Evolutionary conservation across 2,888 invertebrate genomes (phyloP).

Genomic region (Caenorhabditis sinica): DNA sequence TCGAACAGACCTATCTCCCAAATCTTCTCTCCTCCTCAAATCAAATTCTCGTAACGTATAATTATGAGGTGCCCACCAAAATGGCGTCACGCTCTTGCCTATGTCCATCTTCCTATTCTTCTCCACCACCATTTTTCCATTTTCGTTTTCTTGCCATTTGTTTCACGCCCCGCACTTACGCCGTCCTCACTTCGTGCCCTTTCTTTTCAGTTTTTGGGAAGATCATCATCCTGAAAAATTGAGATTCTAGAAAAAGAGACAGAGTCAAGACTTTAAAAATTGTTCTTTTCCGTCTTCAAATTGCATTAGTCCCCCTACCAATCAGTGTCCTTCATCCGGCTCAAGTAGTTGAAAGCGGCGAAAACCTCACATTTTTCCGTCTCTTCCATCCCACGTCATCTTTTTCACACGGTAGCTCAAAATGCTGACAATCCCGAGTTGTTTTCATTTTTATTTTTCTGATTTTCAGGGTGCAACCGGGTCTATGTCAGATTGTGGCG

Average conservation of each 20-base stretch:
- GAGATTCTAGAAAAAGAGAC: not conserved
- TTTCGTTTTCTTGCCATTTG: slow-evolving; percentile 14
- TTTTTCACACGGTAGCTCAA: slow-evolving; percentile 16
- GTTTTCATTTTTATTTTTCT: not conserved
- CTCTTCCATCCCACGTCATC: slow-evolving; percentile 8
- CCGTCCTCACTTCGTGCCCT: not conserved
- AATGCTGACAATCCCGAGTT: not conserved
- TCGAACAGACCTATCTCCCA: not conserved
- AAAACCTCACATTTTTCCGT: not conserved
- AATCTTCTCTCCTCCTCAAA: slow-evolving; percentile 29
- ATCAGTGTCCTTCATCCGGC: slow-evolving; percentile 16
- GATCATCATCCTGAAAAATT: not conserved
- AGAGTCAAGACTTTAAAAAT: not conserved
- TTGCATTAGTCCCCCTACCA: slow-evolving; percentile 1
- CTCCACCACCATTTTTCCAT: slow-evolving; percentile 24
- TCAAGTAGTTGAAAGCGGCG: not conserved
- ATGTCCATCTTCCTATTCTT: slow-evolving; percentile 26
- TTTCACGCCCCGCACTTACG: slow-evolving; percentile 1
- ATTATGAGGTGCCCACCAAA: slow-evolving; percentile 31
- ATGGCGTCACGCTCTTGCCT: slow-evolving; percentile 48
- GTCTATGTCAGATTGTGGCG: slow-evolving; percentile 62
- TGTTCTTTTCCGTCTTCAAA: slow-evolving; percentile 16
- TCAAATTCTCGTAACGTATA: slow-evolving; percentile 56
- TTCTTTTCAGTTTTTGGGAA: slow-evolving; percentile 6
- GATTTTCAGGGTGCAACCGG: slow-evolving; percentile 51